These are phyloP conservation scores for Thalassaphorura encarpata DNA, from an alignment of 1,140 invertebrate genomes.

Conservation along the genomic window DNA sequence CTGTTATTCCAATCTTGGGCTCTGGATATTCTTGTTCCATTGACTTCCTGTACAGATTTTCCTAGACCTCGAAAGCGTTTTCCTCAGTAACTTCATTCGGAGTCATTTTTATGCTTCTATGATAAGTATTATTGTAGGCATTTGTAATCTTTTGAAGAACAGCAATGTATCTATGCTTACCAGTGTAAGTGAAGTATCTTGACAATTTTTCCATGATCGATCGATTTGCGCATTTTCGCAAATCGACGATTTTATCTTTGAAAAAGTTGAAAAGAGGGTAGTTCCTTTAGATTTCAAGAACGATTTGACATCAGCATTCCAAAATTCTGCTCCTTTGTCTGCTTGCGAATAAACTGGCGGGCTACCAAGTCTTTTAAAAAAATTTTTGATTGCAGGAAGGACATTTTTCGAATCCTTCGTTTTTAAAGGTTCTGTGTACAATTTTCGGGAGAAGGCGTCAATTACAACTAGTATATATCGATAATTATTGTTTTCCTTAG, in stretches of 20 bases:
- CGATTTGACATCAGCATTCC: not conserved
- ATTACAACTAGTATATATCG: not conserved
- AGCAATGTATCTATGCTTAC: conserved; percentile 3
- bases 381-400: not conserved
- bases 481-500: not conserved
- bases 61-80: not conserved
- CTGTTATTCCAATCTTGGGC: conserved; percentile 2
- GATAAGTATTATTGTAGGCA: conserved; percentile 14
- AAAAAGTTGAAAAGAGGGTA: conserved; percentile 1
- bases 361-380: conserved; percentile 4
- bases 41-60: not conserved
- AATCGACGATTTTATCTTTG: not conserved
- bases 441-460: not conserved
- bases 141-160: conserved; percentile 3
- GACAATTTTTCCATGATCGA: conserved; percentile 1
- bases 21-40: not conserved
- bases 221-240: conserved; percentile 7
- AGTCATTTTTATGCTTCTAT: conserved; percentile 3
- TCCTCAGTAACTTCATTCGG: conserved; percentile 11
- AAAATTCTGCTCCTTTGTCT: conserved; percentile 14
- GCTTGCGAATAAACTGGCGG: not conserved
- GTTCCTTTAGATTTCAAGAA: conserved; percentile 7
- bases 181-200: conserved; percentile 12
- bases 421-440: conserved; percentile 2
- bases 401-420: not conserved